Percentiles rank a stretch among this genome's conserved stretches.
phyloP scores from a whole-genome alignment of 2,888 invertebrate species.

The Baccha elongata region DNA sequence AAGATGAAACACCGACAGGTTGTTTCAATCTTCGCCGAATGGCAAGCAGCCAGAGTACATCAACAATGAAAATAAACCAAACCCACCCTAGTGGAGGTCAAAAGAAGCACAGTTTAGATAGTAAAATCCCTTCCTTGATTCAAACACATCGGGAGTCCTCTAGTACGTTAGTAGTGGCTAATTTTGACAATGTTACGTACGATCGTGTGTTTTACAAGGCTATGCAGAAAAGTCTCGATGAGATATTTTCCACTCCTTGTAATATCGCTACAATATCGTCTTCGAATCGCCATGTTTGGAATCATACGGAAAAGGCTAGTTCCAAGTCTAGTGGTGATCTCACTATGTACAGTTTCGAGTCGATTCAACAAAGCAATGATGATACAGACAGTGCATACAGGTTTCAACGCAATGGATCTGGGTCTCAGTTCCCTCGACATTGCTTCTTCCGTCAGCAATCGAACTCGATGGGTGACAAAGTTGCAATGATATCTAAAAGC shows the following conservation, averaged over 20 bases:
- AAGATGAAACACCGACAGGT: constrained; percentile 76
- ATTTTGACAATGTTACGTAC: constrained; percentile 80
- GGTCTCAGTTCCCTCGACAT: constrained; percentile 81
- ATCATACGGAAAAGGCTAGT: constrained; percentile 78
- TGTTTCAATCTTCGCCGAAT: constrained; percentile 79
- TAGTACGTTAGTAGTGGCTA: constrained; percentile 72
- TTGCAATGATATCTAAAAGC: constrained; percentile 49
- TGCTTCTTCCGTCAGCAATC: constrained; percentile 80
- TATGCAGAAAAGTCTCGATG: constrained; percentile 79
- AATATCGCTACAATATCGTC: constrained; percentile 60
- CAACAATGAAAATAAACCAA: constrained; percentile 52
- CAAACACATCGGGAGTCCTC: constrained; percentile 62
- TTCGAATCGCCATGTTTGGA: constrained; percentile 74
- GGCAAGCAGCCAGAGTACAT: constrained; percentile 66
- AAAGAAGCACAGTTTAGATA: constrained; percentile 81
- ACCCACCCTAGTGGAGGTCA: constrained; percentile 75
- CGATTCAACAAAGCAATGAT: constrained; percentile 73
- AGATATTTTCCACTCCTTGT: constrained; percentile 78
- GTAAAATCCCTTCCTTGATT: constrained; percentile 77
- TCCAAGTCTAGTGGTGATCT: constrained; percentile 82
- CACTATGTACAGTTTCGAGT: constrained; percentile 80
- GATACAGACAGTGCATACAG: constrained; percentile 75
- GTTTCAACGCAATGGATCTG: constrained; percentile 81
- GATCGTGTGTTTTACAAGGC: constrained; percentile 81
- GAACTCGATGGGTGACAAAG: constrained; percentile 74